Evolutionary conservation across 2,797 vertebrate species (phyloP).

Genomic region (Erithacus rubecula): DNA sequence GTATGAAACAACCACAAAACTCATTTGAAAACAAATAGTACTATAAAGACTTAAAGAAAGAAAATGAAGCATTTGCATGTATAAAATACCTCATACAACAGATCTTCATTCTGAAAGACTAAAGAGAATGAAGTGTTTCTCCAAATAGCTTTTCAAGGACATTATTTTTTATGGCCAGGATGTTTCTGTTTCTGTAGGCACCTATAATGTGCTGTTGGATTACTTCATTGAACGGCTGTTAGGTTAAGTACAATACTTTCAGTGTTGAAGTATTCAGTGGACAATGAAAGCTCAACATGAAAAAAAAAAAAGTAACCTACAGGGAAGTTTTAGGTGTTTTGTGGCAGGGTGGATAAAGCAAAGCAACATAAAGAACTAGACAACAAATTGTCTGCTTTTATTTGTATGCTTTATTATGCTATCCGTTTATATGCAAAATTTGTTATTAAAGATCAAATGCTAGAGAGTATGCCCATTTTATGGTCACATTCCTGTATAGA

Average conservation of each 20-base stretch:
- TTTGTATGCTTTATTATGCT: not conserved
- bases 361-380: not conserved
- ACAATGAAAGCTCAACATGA: not conserved
- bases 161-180: constrained; percentile 66
- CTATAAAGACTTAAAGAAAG: constrained; percentile 58
- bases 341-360: not conserved
- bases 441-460: not conserved
- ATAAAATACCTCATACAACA: constrained; percentile 63
- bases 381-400: not conserved
- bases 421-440: not conserved
- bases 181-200: constrained; percentile 54
- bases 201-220: constrained; percentile 32
- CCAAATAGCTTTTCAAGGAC: constrained; percentile 48
- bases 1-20: constrained; percentile 37
- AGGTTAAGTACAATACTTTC: not conserved
- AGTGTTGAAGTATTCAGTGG: constrained; percentile 5
- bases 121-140: constrained; percentile 45
- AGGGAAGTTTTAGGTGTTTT: not conserved
- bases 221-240: not conserved
- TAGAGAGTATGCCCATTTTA: not conserved
- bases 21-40: constrained; percentile 64
- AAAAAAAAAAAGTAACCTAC: not conserved
- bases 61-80: constrained; percentile 63
- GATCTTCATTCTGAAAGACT: constrained; percentile 54
- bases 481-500: not conserved